Evolutionary conservation across 92 coral and sea anemone species (phyloP), one percentile per base, ranked within the genome.

Genomic region (Umimayanthus kanabou): DNA sequence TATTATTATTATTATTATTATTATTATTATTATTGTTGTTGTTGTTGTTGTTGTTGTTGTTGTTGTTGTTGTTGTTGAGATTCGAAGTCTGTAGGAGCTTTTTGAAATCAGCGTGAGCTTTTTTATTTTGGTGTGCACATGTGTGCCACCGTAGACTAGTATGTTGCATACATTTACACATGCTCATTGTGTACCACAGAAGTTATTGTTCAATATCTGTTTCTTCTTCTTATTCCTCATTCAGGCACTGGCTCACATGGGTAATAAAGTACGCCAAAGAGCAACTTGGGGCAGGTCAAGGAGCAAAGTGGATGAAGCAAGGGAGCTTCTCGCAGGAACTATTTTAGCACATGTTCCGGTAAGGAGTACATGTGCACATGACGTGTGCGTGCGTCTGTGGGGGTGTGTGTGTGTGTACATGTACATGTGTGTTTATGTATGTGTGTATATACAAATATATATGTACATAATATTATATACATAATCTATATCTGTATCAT

Each of bases 271-370:
- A 22, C 97, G 99, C 30, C 95, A 95, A 77, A 92, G 99, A 40
- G 93, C 98, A 67, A 93, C 98, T 22, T 97, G 99, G 99, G 98
- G 98, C 2, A 95, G 89, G 86, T 90, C 93, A 18, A 93, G 99
- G 85, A 91, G 94, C 85, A 97, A 95, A 85, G 91, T 97, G 91
- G 99, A 97, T 58, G 99, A 97, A 71, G 98, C 98, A 5, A 93
- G 98, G 26, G 98, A 95, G 81, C 90, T 97, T 71, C 86, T 97
- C 53, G 99, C 99, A 53, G 94, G 94, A 65, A 95, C 96, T 23
- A 85, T 97, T 83, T 89, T 97, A 13, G 99, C 99, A 16, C 99
- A 97, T 87, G 95, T 97, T 40, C 99, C 98, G 85, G 98, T 96
- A 91, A 78, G 89, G 71, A 29, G 22, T 33, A 10, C 16, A 2